Conservation (phyloP, 2,797 vertebrate species). For the Anisognathus igniventris region DNA sequence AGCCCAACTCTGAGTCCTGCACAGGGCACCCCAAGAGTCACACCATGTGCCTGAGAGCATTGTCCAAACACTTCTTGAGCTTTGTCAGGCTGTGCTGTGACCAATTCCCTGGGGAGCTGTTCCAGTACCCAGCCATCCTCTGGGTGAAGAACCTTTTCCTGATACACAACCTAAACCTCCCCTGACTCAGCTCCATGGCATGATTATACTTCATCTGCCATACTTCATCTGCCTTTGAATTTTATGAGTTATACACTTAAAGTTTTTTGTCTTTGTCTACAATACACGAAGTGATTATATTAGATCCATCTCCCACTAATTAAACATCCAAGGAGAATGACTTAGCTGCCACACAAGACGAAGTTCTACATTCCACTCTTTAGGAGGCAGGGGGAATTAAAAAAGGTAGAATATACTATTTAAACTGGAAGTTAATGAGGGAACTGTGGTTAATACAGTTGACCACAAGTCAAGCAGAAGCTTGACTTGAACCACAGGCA, state of each 20-base stretch:
- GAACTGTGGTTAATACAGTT: not conserved
- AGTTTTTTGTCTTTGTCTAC: not conserved
- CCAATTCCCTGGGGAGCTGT: not conserved
- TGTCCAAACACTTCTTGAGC: rapidly evolving
- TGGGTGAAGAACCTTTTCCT: not conserved
- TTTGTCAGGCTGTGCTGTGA: not conserved
- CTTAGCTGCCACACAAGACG: not conserved
- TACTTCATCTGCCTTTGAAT: not conserved
- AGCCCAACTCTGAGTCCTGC: not conserved
- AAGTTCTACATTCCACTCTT: not conserved
- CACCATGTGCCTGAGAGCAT: rapidly evolving
- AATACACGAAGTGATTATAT: not conserved
- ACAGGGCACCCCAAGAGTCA: not conserved
- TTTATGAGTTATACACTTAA: rapidly evolving
- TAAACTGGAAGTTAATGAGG: not conserved
- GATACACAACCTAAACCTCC: not conserved
- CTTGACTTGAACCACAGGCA: not conserved
- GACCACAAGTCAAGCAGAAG: not conserved
- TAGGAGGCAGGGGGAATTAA: not conserved
- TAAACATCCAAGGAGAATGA: not conserved
- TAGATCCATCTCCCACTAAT: not conserved
- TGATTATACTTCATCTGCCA: not conserved
- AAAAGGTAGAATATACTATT: not conserved
- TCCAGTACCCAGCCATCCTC: rapidly evolving
- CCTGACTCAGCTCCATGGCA: not conserved